Conservation (phyloP, 2,797 vertebrate species). For the Eulemur coronatus region DNA sequence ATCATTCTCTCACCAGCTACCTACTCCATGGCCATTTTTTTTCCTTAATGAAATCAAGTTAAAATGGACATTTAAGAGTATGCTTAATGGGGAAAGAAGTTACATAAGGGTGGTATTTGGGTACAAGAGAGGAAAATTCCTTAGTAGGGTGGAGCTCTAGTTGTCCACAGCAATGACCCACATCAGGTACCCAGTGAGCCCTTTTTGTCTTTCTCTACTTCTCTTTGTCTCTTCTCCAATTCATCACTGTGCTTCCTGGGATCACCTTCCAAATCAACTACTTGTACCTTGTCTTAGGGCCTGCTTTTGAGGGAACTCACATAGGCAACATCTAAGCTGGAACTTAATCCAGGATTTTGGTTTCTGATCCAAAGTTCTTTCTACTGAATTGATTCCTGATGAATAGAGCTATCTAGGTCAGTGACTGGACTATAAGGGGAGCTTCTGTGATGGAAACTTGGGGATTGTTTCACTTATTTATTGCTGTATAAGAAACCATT, state of each 20-base stretch:
- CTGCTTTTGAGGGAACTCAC: not conserved
- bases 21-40: not conserved
- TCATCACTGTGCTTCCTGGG: not conserved
- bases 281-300: not conserved
- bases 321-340: not conserved
- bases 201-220: not conserved
- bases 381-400: not conserved
- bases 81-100: not conserved
- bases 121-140: not conserved
- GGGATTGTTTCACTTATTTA: not conserved
- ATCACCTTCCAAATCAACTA: not conserved
- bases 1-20: not conserved
- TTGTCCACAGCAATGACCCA: not conserved
- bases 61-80: constrained; percentile 13
- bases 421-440: not conserved
- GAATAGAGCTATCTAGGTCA: not conserved
- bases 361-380: not conserved
- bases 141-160: not conserved
- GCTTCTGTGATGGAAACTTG: not conserved
- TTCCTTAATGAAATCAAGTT: constrained; percentile 23
- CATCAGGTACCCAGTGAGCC: not conserved
- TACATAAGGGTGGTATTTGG: not conserved
- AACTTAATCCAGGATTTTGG: constrained; percentile 4
- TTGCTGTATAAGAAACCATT: not conserved
- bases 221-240: not conserved